Evolutionary conservation across 1,140 invertebrate species (phyloP), one percentile per base, ranked within the genome.

Genomic region (Leptonema lineaticorne): DNA sequence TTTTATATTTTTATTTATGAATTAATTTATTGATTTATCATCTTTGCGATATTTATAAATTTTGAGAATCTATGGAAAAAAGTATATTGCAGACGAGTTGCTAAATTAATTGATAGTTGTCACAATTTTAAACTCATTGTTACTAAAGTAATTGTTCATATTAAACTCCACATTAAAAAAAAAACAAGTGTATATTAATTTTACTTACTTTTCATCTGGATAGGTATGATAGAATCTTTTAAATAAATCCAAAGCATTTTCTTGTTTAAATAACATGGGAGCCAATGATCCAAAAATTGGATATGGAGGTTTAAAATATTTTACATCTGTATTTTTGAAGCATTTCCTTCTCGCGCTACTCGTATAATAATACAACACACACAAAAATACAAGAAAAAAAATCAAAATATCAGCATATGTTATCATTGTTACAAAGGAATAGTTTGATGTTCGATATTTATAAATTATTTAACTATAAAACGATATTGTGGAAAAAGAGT

Each of bases 181-280:
- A 26, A 4, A 20, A 41, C 20, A 29, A 41, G 8, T 8, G 26
- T 18, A 37, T 3, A 9, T 41, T 41, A 33, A 16, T 59, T 30
- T 30, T 16, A 45, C 22, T 33, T 63, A 64, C 62, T 50, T 64
- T 53, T 64, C 62, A 50, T 50, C 28, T 8, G 62, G 46, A 64
- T 50, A 24, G 1, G 14, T 3, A 4, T 46, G 5, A 18, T 64
- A 64, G 1, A 20, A 0, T 18, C 22, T 46, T 18, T 30, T 14
- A 30, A 64, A 64, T 41, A 16, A 4, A 20, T 64, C 24, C 3
- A 9, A 45, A 7, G 50, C 14, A 30, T 50, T 1, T 64, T 29
- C 45, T 29, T 24, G 16, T 29, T 28, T 2, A 24, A 62, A 27
- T 5, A 64, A 4, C 6, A 50, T 2, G 3, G 7, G 28, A n/a